These are phyloP conservation scores for Neotoma lepida DNA, from an alignment of 2,113 vertebrate genomes.

Conservation along the genomic window DNA sequence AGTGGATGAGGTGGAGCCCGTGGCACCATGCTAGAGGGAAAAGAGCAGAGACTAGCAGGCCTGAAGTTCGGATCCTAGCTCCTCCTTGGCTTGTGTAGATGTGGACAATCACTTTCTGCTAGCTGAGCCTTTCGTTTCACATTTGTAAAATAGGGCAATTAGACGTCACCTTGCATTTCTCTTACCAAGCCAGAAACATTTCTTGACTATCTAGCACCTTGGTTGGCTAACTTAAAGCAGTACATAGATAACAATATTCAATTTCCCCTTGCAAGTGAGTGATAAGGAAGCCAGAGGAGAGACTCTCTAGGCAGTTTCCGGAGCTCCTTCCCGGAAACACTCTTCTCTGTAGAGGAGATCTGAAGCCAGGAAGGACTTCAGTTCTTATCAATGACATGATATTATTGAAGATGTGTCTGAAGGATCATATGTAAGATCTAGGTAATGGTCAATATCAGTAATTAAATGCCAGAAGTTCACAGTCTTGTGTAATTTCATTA, in stretches of 20 bases:
- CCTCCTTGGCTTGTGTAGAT: neutral
- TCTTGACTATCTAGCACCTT: neutral
- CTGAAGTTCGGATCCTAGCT: neutral
- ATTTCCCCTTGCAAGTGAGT: neutral
- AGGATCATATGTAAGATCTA: neutral
- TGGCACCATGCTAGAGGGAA: neutral
- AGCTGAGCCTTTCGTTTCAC: neutral
- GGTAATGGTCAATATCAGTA: neutral
- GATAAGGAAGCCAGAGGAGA: neutral
- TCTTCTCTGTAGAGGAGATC: neutral
- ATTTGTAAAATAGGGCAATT: neutral
- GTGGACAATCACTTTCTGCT: neutral
- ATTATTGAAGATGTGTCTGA: neutral
- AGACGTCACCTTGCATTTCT: neutral
- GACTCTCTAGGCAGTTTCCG: neutral
- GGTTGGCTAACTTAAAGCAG: neutral
- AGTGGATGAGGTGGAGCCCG: neutral
- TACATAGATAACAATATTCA: neutral
- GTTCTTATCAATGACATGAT: neutral
- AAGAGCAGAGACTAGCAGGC: conserved; percentile 31
- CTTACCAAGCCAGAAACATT: neutral
- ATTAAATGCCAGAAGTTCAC: neutral
- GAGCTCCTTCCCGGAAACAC: neutral
- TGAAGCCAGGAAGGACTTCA: neutral
- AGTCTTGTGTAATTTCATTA: neutral